Conservation (phyloP, 2,797 vertebrate species). For the Masticophis lateralis region DNA sequence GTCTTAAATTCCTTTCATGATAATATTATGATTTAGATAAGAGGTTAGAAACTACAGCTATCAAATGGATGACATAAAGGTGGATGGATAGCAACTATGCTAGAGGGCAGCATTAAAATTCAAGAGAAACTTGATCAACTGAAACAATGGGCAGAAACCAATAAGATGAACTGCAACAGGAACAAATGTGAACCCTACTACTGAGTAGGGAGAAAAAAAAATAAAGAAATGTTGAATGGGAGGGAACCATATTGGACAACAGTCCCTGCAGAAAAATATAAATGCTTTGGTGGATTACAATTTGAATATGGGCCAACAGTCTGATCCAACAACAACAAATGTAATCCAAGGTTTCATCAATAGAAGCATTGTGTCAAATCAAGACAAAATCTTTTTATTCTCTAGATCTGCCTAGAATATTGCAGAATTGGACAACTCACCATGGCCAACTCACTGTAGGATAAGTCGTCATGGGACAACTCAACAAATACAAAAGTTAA, state of each 20-base stretch:
- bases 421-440: background rate
- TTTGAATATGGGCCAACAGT: background rate
- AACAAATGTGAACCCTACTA: background rate
- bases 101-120: background rate
- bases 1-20: background rate
- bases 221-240: background rate
- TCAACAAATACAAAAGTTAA: background rate
- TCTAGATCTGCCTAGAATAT: background rate
- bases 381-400: background rate
- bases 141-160: background rate
- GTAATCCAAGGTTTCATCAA: background rate
- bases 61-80: background rate
- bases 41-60: background rate
- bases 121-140: background rate
- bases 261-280: background rate
- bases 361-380: background rate
- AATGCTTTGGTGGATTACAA: background rate
- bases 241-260: background rate
- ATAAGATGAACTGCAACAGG: background rate
- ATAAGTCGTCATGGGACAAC: background rate
- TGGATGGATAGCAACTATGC: background rate
- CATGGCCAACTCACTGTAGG: background rate
- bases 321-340: background rate
- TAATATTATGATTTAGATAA: background rate
- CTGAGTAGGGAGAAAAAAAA: background rate